Conservation (phyloP, 2,888 invertebrate genomes). For the Merodon equestris region DNA sequence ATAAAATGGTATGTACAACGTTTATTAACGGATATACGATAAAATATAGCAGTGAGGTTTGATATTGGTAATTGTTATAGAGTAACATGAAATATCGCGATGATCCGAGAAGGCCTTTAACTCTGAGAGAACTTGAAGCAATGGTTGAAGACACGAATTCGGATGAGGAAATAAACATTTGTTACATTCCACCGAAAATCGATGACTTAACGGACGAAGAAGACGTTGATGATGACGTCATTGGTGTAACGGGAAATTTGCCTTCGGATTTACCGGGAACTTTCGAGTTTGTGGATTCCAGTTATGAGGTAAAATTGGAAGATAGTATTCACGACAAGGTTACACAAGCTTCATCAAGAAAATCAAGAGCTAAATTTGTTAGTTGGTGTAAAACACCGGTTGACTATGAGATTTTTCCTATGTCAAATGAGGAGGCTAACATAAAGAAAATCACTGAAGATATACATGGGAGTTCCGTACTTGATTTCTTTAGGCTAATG, state of each 20-base stretch:
- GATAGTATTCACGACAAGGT: no score
- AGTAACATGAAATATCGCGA: slow-evolving; percentile 2
- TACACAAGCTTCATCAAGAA: slow-evolving; percentile 7
- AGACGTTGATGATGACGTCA: slow-evolving; percentile 28
- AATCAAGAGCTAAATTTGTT: slow-evolving; percentile 8
- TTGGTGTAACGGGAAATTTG: slow-evolving; percentile 25
- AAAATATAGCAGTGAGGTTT: not conserved
- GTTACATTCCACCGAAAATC: slow-evolving; percentile 25
- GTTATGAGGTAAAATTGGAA: not conserved
- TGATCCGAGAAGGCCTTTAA: no score
- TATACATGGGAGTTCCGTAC: no score
- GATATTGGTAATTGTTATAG: not conserved
- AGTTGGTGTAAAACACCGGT: slow-evolving; percentile 19
- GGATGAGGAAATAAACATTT: slow-evolving; percentile 25
- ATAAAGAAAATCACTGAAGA: no score
- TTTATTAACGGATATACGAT: not conserved
- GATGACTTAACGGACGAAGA: slow-evolving; percentile 23
- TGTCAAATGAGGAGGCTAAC: no score
- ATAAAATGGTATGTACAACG: slow-evolving; percentile 16
- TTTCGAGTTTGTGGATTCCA: slow-evolving; percentile 24
- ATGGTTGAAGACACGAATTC: no score
- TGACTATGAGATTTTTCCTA: slow-evolving; percentile 20
- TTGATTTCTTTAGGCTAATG: no score
- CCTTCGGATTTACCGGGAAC: slow-evolving; percentile 15
- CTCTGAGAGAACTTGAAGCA: no score